Evolutionary conservation across 2,888 invertebrate genomes (phyloP), one percentile per base, ranked within the genome.

Genomic region (Ceraclea dissimilis): DNA sequence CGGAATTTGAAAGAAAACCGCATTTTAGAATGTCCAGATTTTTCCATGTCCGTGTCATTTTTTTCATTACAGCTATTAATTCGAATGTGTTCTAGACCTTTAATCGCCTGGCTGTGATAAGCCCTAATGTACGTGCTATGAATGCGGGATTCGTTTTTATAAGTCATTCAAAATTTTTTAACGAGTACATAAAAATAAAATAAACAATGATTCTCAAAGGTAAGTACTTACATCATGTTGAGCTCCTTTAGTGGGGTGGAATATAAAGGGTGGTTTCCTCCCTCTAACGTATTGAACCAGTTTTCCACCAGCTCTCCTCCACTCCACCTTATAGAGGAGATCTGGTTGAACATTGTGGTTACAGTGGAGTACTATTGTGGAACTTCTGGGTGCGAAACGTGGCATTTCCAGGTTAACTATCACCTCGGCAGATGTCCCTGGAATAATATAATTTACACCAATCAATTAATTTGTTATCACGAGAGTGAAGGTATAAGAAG

Each of bases 201-300:
- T 6, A 26, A 4, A 26, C 26, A 10, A 26, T 26, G 26, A 6
- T 26, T 26, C 26, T 26, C 10, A 26, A 6, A 26, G 26, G 26
- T 26, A 13, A 16, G 39, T n/a, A 50, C 62, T 58, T 52, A 61
- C 61, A 33, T 61, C 56, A 22, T 56, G 26, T 16, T 46, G 44
- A 2, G 58, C 56, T 43, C 60, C 60, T 6, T 22, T 47, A 6
- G 48, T 49, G 34, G 33, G 22, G 26, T 54, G 47, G 26, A 50
- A 49, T 22, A 44, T 33, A 31, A 61, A 54, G 51, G 84, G 83
- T 52, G 84, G 83, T 60, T 71, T 80, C 55, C 85, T 74, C 51
- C 81, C 84, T 65, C 80, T 82, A 67, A 85, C 80, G 67, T 80
- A 85, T 71, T 84, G 82, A 66, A 84, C 82, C 70, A 85, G 79